Percentiles rank a stretch among this genome's conserved stretches.
phyloP scores from a whole-genome alignment of 1,140 invertebrate species.

The Macrosteles quadrilineatus region DNA sequence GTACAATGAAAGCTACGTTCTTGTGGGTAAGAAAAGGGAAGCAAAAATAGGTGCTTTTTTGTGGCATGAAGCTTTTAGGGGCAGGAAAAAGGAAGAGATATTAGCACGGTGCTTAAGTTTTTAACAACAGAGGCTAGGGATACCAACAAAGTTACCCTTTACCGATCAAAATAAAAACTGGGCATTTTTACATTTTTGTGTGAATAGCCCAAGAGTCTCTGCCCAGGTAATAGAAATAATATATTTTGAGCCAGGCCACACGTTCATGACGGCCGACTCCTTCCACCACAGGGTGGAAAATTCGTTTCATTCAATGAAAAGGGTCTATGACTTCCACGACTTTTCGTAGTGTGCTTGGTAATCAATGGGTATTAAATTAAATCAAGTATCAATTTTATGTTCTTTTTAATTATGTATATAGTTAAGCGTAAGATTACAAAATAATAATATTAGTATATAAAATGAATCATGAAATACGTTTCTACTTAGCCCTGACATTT shows the following conservation, averaged over 20 bases:
- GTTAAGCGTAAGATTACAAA: too few relatives aligned
- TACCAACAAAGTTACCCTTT: background rate
- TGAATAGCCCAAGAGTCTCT: constrained; percentile 1
- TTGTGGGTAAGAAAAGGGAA: too few relatives aligned
- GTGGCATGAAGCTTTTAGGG: too few relatives aligned
- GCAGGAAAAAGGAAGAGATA: background rate
- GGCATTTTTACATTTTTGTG: background rate
- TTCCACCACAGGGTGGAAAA: constrained; percentile 44
- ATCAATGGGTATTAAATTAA: too few relatives aligned
- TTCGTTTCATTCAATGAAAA: constrained; percentile 6
- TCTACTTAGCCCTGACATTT: too few relatives aligned
- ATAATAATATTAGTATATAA: too few relatives aligned
- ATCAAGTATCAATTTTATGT: too few relatives aligned
- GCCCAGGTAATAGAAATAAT: constrained; percentile 31
- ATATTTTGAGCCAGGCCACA: constrained; percentile 44
- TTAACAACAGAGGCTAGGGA: constrained; percentile 1
- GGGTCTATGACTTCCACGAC: constrained; percentile 1
- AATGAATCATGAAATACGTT: too few relatives aligned
- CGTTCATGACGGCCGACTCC: constrained; percentile 45
- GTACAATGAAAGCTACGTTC: background rate
- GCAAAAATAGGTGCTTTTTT: too few relatives aligned
- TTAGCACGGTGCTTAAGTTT: background rate
- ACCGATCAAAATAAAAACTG: background rate
- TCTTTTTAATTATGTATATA: too few relatives aligned
- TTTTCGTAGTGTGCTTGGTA: too few relatives aligned